These are phyloP conservation scores for Agonopterix alstromeriana DNA, from an alignment of 2,888 invertebrate species.

Conservation along the genomic window DNA sequence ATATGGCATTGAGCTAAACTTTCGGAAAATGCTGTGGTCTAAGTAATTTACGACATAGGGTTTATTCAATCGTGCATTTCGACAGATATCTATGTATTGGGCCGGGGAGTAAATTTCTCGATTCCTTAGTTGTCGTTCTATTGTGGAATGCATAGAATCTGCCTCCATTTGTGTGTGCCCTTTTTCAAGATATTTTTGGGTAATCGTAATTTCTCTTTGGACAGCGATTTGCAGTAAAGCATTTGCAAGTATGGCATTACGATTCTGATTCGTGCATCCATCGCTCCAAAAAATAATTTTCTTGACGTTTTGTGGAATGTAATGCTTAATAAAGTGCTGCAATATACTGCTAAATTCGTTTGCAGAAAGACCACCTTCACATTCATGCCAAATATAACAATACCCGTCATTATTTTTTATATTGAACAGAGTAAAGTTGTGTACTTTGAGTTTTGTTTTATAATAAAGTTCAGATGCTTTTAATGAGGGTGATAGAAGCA, in stretches of 20 bases:
- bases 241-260: conserved; percentile 14
- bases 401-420: neutral
- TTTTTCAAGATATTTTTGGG: conserved; percentile 16
- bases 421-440: neutral
- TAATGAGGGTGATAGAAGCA: conserved; percentile 3
- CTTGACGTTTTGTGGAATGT: neutral
- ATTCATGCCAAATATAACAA: neutral
- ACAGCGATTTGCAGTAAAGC: conserved; percentile 11
- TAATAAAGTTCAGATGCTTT: conserved; percentile 5
- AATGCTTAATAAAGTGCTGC: neutral
- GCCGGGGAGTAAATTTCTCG: conserved; percentile 12
- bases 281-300: conserved; percentile 11
- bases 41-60: conserved; percentile 11
- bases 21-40: conserved; percentile 9
- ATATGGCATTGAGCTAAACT: conserved; percentile 7
- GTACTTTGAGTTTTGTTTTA: conserved; percentile 3
- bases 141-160: conserved; percentile 33
- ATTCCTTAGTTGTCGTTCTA: conserved; percentile 29
- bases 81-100: conserved; percentile 11
- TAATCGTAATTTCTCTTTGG: conserved; percentile 8
- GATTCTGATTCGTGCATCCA: conserved; percentile 17
- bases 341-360: neutral
- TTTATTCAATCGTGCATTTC: conserved; percentile 11
- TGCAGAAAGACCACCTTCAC: neutral
- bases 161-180: conserved; percentile 17